These are phyloP conservation scores for Charanyca ferruginea DNA, from an alignment of 2,888 invertebrate species.

Conservation along the genomic window DNA sequence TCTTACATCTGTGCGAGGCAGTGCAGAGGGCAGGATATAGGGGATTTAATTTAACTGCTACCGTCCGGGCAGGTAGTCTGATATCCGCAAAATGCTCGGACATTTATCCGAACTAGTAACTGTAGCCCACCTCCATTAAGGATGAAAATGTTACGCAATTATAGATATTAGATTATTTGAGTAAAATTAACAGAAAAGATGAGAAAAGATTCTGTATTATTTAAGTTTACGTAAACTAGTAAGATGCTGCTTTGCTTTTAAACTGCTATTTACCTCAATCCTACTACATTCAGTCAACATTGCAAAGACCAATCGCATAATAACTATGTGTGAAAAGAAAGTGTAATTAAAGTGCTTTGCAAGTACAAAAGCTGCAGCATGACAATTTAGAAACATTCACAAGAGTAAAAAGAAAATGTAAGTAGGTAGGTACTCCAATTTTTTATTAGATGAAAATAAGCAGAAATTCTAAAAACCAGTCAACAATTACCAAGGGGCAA, in stretches of 20 bases:
- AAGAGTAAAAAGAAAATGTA: slow-evolving; percentile 21
- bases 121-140: slow-evolving; percentile 24
- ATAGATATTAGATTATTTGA: slow-evolving; percentile 26
- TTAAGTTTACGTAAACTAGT: not conserved
- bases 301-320: slow-evolving; percentile 15
- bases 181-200: not conserved
- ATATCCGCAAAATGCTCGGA: slow-evolving; percentile 52
- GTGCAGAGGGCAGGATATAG: slow-evolving; percentile 45
- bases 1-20: slow-evolving; percentile 30
- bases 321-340: slow-evolving; percentile 40
- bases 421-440: no score
- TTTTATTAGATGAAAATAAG: no score
- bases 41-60: slow-evolving; percentile 55
- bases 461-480: no score
- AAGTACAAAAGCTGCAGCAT: slow-evolving; percentile 18
- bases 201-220: not conserved
- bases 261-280: not conserved
- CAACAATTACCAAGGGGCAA: no score
- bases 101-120: slow-evolving; percentile 39
- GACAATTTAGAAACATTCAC: slow-evolving; percentile 31
- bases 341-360: slow-evolving; percentile 16
- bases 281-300: not conserved
- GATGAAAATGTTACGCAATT: slow-evolving; percentile 30
- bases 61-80: slow-evolving; percentile 58
- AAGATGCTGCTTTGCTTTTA: not conserved